A percentile compares a stretch with the other conserved stretches of the same genome.
phyloP scores from a whole-genome alignment of 2,888 invertebrate species.

The Agonopterix arenella region DNA sequence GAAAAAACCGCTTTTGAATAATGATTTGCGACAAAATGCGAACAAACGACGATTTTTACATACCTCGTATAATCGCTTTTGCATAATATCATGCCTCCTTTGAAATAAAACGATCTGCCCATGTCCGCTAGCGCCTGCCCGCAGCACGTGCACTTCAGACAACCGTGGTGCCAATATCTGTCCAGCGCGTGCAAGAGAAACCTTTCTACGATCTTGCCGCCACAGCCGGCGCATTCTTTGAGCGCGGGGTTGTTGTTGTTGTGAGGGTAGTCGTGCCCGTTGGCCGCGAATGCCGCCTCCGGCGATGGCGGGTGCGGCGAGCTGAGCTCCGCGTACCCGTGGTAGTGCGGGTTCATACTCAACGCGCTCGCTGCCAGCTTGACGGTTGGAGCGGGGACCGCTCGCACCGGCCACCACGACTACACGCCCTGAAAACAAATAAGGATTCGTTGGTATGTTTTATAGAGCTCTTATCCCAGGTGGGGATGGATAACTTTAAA shows the following conservation, averaged over 20 bases:
- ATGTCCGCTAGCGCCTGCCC: constrained; percentile 93
- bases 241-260: constrained; percentile 79
- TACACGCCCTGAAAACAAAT: constrained; percentile 65
- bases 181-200: constrained; percentile 94
- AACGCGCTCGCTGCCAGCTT: constrained; percentile 92
- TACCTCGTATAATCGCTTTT: constrained; percentile 97
- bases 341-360: constrained; percentile 95
- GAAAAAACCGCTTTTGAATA: background rate
- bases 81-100: constrained; percentile 96
- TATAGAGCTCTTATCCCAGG: background rate
- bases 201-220: constrained; percentile 93
- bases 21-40: background rate
- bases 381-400: constrained; percentile 76
- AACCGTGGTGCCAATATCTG: constrained; percentile 97
- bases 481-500: too few species aligned
- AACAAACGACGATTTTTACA: constrained; percentile 37
- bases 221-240: constrained; percentile 93
- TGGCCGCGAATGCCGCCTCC: constrained; percentile 81
- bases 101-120: constrained; percentile 94
- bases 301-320: constrained; percentile 87
- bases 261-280: constrained; percentile 78
- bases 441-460: background rate
- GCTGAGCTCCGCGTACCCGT: constrained; percentile 88
- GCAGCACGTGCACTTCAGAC: constrained; percentile 96
- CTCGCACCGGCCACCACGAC: constrained; percentile 66